Evolutionary conservation across 2,113 vertebrate species (phyloP).

Genomic region (Urocitellus parryii): DNA sequence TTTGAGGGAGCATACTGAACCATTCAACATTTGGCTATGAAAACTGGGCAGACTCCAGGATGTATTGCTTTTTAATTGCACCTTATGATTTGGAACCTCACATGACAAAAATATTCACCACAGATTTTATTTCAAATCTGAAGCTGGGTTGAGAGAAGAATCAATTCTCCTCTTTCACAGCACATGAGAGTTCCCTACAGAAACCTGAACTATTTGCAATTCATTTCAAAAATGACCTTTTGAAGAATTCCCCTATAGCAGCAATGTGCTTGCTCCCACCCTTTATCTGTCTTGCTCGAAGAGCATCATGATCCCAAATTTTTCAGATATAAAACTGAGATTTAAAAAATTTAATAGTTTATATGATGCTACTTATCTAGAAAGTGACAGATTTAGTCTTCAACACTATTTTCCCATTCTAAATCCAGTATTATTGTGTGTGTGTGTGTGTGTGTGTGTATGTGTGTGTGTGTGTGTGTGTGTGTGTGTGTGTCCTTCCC

Average conservation of each 20-base stretch:
- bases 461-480: no score
- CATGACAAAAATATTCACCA: conserved; percentile 13
- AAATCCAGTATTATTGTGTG: neutral
- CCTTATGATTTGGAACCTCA: neutral
- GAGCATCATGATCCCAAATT: neutral
- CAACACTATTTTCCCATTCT: conserved; percentile 1
- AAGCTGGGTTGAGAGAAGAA: conserved; percentile 46
- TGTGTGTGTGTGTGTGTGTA: no score
- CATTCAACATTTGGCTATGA: neutral
- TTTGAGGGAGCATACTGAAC: neutral
- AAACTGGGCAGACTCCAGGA: neutral
- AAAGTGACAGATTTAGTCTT: conserved; percentile 14
- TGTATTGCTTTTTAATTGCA: neutral
- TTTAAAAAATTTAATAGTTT: neutral
- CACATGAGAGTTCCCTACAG: neutral
- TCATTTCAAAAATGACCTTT: neutral
- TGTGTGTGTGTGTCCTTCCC: neutral
- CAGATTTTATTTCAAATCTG: conserved; percentile 21
- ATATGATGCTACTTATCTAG: neutral
- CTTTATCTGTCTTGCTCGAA: neutral
- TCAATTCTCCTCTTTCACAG: neutral
- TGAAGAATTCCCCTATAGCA: neutral
- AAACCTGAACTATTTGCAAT: neutral
- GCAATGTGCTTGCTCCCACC: neutral
- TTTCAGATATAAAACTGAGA: conserved; percentile 17